A percentile compares a stretch with the other conserved stretches of the same genome.
These are phyloP conservation scores for Gymnothorax javanicus DNA, from an alignment of 2,797 vertebrate genomes.

Conservation along the genomic window DNA sequence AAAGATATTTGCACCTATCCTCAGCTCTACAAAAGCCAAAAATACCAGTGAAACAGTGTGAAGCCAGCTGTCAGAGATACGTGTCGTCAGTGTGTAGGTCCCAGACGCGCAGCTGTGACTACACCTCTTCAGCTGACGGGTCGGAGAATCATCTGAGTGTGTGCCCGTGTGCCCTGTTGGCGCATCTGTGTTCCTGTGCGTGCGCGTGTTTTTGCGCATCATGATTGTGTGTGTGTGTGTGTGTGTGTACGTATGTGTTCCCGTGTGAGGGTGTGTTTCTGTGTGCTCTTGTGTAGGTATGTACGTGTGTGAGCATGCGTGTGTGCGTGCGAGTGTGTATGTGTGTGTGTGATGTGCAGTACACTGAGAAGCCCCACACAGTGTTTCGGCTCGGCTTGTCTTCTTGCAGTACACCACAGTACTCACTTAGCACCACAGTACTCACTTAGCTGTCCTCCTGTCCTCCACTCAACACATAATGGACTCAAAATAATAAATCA, in stretches of 20 bases:
- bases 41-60: background rate
- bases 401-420: background rate
- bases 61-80: conserved; percentile 12
- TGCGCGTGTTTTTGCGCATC: background rate
- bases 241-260: background rate
- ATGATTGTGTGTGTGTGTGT: background rate
- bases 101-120: background rate
- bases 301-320: background rate
- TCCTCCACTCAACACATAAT: background rate
- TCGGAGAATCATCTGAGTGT: conserved; percentile 10
- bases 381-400: background rate
- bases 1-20: conserved; percentile 2
- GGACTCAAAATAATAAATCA: background rate
- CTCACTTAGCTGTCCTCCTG: background rate
- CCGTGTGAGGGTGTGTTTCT: background rate
- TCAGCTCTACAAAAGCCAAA: conserved; percentile 6
- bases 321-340: conserved; percentile 4
- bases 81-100: background rate
- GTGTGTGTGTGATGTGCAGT: background rate
- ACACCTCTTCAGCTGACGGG: background rate
- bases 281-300: background rate
- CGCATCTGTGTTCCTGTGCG: conserved; percentile 2
- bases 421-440: background rate
- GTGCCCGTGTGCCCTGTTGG: conserved; percentile 19
- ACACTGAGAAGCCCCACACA: background rate